Base-by-base conservation (phyloP, 2,113 vertebrate genomes). In the Tonatia bakeri region DNA sequence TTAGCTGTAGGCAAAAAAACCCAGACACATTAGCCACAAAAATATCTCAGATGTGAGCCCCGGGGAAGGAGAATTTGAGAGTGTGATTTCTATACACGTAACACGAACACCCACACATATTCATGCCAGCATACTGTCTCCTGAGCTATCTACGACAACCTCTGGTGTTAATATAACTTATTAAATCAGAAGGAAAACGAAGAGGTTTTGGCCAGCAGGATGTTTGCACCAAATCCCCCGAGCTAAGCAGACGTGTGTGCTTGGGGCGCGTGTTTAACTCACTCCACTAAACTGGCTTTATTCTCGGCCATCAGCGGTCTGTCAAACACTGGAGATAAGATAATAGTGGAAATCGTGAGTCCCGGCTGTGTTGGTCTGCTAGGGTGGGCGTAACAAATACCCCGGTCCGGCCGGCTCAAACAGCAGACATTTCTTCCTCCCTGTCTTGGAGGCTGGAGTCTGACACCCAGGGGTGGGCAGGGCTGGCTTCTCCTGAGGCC, bases 1-100 rank as follows among this genome's bases (percentile, higher is more conserved):
- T 36, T 24, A 1, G 4, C 43, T 17, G 2, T 17, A 72, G 72
- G 40, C 67, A 19, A 38, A 22, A n/a, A 93, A 22, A 33, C n/a
- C n/a, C 7, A 11, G 33, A 33, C 8, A 3, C 4, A 7, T 1
- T 2, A 7, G 13, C 11, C 19, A 9, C 1, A 3, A 13, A 70
- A 19, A 26, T 33, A 4, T 19, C 38, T 43, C 22, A 10, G 17
- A 50, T 36, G 17, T 33, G 7, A 47, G 20, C 50, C 15, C n/a
- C 15, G 36, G 26, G 22, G 10, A 28, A 67, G 59, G 1, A 28
- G n/a, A 54, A 45, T 4, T 7, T 26, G 1, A 26, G 22, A 9
- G 4, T 11, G 2, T 10, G n/a, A 8, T 31, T 43, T 4, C 15
- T 12, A 7, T 4, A 22, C 38, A 11, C 12, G 1, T 24, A 7